Base-by-base conservation (phyloP, 2,797 vertebrate species). In the Acridotheres tristis region DNA sequence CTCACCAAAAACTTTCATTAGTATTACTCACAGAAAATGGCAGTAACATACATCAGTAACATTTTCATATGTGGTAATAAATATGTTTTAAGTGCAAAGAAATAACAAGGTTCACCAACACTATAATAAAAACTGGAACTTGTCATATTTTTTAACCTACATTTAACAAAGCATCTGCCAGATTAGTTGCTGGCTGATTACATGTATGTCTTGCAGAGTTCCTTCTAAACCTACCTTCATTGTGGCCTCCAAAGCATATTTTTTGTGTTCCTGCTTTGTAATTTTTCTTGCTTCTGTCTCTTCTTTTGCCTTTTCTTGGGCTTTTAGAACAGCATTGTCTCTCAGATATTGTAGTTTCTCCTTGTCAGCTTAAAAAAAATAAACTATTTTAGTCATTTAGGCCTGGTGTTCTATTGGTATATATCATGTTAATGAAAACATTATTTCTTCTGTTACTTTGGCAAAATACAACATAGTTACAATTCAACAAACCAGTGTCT, bases 221-320 rank as follows among this genome's bases (percentile, higher is more conserved):
- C 30, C 42, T 75, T 38, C 22, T 40, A 65, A 77, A 25, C 62
- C 85, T 90, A 99, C 99, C 98, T 98, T 98, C 98, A 99, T 99
- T 97, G 98, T 98, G 68, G 98, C 98, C 93, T 98, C 97, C 94
- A 99, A 96, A 13, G 99, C 93, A 50, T 98, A 99, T 84, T 98
- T 99, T 63, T 97, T 98, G 73, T 99, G 98, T 51, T 98, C 97
- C 53, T 97, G 97, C 83, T 96, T 98, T 94, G 96, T 97, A 55
- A 91, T 63, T 25, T 97, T 97, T 96, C 97, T 99, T 81, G 97
- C 97, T 94, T 97, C 97, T 5, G 74, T 86, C 63, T 98, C 96
- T 38, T 98, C 96, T 72, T 96, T 97, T 27, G 98, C 97, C 84
- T 98, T 99, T 76, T 98, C 97, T 43, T 99, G 98, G 71, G 98